A percentile compares a stretch with the other conserved stretches of the same genome.
Conservation (phyloP, 2,888 invertebrate genomes). For the Andrena dorsata region DNA sequence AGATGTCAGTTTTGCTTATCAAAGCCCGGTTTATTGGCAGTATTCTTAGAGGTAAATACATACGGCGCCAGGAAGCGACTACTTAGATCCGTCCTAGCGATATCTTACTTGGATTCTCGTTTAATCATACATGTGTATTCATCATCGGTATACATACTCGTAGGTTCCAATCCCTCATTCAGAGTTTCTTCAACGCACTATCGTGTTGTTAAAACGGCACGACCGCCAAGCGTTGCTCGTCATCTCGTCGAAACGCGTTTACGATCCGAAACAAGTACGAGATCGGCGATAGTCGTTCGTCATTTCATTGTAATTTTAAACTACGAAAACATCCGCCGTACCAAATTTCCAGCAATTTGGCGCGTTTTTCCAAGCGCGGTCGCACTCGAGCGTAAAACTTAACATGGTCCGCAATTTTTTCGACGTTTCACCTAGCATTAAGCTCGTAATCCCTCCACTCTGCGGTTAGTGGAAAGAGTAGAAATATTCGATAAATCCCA, state of each 20-base stretch:
- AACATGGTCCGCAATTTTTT: too few relatives aligned
- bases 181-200: background rate
- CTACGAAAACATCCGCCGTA: background rate
- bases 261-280: background rate
- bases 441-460: too few relatives aligned
- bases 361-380: background rate
- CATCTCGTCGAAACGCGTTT: background rate
- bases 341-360: background rate
- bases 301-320: background rate
- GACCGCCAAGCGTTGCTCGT: background rate
- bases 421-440: background rate
- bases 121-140: background rate
- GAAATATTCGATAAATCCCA: background rate
- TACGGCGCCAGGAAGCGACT: background rate
- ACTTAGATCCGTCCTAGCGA: background rate
- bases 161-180: background rate
- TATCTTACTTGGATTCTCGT: background rate
- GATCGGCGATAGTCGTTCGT: background rate
- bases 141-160: background rate
- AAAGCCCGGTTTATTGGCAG: constrained; percentile 31
- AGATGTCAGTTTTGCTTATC: background rate
- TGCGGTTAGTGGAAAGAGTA: background rate
- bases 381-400: background rate
- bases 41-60: constrained; percentile 12
- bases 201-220: background rate